Evolutionary conservation across 2,888 invertebrate species (phyloP).

Genomic region (Crepidodera aurea): DNA sequence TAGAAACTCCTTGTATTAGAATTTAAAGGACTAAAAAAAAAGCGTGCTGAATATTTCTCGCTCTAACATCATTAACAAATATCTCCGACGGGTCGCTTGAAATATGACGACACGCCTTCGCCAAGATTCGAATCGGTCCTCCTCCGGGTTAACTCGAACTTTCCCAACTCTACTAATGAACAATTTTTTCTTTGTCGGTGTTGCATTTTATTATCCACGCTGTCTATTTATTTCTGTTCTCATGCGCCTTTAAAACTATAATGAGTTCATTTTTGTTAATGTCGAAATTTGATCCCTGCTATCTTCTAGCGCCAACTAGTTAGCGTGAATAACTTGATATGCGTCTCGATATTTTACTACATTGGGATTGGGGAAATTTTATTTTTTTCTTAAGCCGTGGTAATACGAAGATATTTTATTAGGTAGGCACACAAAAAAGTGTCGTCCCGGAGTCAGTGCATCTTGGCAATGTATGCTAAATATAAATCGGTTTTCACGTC

Average conservation of each 20-base stretch:
- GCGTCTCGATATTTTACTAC: too few relatives aligned
- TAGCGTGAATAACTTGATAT: too few relatives aligned
- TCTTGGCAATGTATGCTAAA: too few relatives aligned
- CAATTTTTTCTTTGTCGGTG: conserved; percentile 41
- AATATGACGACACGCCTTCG: conserved; percentile 44
- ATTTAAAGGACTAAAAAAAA: not conserved
- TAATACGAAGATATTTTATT: too few relatives aligned
- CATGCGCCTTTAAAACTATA: conserved; percentile 28
- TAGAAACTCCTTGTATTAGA: too few relatives aligned
- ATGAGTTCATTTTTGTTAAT: conserved; percentile 40
- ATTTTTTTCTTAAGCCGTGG: too few relatives aligned
- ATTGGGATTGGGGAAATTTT: too few relatives aligned
- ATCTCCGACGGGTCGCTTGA: conserved; percentile 39
- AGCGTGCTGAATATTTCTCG: conserved; percentile 1
- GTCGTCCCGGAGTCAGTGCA: too few relatives aligned
- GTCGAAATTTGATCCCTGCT: conserved; percentile 26
- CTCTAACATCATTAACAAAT: conserved; percentile 31
- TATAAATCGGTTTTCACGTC: too few relatives aligned
- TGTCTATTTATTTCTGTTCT: conserved; percentile 31
- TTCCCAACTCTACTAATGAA: conserved; percentile 39
- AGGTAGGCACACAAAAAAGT: too few relatives aligned
- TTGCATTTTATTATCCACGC: conserved; percentile 31
- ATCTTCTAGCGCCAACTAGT: conserved; percentile 33
- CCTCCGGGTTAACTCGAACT: conserved; percentile 33
- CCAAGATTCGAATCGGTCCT: conserved; percentile 41